Conservation (phyloP, 2,113 vertebrate genomes). For the Protomyctophum bolini region DNA sequence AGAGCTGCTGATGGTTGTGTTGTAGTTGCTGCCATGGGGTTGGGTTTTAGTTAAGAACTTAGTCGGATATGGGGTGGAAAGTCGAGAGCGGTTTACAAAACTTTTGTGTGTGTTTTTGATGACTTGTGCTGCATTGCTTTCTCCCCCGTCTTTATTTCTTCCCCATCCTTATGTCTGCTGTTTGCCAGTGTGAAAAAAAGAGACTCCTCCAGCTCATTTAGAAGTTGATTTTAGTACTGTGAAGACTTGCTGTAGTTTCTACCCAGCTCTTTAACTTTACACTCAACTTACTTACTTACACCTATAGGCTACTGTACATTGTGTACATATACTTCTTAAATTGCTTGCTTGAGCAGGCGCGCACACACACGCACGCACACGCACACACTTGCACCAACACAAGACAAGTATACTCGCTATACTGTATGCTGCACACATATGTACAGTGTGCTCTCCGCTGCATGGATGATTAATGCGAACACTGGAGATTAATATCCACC, state of each 20-base stretch:
- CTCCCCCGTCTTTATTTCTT: conserved; percentile 34
- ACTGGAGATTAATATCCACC: conserved; percentile 61
- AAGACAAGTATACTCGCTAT: conserved; percentile 9
- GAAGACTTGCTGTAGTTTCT: conserved; percentile 10
- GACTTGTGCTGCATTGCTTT: conserved; percentile 23
- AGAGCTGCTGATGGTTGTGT: conserved; percentile 53
- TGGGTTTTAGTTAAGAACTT: conserved; percentile 11
- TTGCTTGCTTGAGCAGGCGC: no score
- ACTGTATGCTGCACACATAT: no score
- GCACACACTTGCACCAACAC: not conserved
- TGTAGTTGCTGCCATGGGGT: conserved; percentile 16
- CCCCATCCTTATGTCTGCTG: conserved; percentile 20
- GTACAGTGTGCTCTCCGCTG: conserved; percentile 19
- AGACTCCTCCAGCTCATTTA: conserved; percentile 16
- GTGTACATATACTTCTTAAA: no score
- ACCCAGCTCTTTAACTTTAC: no score
- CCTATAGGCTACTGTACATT: no score
- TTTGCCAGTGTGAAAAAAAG: conserved; percentile 13
- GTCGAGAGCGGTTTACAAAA: not conserved
- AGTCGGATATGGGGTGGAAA: not conserved
- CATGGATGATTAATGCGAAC: conserved; percentile 63
- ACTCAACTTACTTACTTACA: no score
- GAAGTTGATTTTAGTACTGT: conserved; percentile 24
- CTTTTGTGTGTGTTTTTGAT: conserved; percentile 48
- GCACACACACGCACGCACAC: not conserved